A percentile compares a stretch with the other conserved stretches of the same genome.
phyloP scores from a whole-genome alignment of 2,113 vertebrate species.

The Cynoglossus semilaevis region DNA sequence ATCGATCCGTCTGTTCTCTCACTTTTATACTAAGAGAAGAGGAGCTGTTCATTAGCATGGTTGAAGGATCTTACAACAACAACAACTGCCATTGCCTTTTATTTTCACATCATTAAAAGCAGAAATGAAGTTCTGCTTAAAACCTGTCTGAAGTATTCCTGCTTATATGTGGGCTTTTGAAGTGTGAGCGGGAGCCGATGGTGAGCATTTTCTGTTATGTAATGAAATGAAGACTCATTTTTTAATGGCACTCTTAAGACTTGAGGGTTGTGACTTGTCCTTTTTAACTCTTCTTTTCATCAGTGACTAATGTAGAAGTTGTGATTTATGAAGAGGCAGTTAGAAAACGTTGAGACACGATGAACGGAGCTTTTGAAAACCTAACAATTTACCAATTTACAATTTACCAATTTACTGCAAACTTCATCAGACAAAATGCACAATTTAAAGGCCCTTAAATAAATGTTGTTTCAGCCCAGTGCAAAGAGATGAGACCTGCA shows the following conservation, averaged over 20 bases:
- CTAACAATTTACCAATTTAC: too few relatives aligned
- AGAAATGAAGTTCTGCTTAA: constrained; percentile 23
- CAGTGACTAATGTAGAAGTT: too few relatives aligned
- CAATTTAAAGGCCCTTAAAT: too few relatives aligned
- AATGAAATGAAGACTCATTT: not conserved
- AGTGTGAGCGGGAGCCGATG: constrained; percentile 1
- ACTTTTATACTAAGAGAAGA: constrained; percentile 46
- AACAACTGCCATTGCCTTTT: not conserved
- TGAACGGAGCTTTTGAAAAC: too few relatives aligned
- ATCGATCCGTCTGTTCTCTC: constrained; percentile 43
- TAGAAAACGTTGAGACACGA: too few relatives aligned
- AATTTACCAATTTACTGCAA: too few relatives aligned
- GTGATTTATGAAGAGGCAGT: too few relatives aligned
- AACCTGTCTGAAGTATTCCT: constrained; percentile 10
- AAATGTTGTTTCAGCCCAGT: too few relatives aligned
- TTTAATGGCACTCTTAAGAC: constrained; percentile 4
- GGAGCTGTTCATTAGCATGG: constrained; percentile 43
- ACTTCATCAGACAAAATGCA: too few relatives aligned
- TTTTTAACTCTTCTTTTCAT: too few relatives aligned
- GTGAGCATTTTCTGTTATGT: constrained; percentile 14
- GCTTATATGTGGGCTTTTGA: constrained; percentile 5
- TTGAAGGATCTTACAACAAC: constrained; percentile 21
- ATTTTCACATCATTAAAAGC: constrained; percentile 27
- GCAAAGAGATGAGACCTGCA: too few relatives aligned
- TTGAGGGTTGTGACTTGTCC: constrained; percentile 9